Evolutionary conservation across 2,888 invertebrate genomes (phyloP).

Genomic region (Rotaria sp.): DNA sequence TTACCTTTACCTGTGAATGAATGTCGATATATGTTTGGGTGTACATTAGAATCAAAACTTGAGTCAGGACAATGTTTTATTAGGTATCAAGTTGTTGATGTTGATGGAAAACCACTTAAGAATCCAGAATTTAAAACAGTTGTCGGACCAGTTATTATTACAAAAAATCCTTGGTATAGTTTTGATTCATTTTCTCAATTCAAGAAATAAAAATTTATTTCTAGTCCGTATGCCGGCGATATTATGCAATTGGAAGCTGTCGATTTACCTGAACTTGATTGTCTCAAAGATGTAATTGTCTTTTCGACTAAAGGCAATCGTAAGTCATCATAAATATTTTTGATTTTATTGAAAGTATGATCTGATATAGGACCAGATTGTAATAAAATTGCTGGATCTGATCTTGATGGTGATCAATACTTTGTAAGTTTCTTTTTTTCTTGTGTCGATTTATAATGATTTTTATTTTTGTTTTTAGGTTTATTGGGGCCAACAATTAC

Average conservation of each 20-base stretch:
- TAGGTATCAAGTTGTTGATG: not conserved
- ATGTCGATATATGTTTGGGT: conserved; percentile 6
- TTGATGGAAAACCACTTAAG: not conserved
- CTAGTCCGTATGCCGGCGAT: not conserved
- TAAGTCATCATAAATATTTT: not conserved
- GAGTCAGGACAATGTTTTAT: not conserved
- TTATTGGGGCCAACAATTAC: not conserved
- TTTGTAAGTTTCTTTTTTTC: not conserved
- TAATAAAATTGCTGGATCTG: not conserved
- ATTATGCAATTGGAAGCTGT: not conserved
- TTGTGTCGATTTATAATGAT: not conserved
- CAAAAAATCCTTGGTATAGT: not conserved
- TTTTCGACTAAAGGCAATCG: not conserved
- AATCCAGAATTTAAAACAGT: not conserved
- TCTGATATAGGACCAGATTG: not conserved
- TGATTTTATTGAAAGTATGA: not conserved
- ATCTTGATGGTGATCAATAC: conserved; percentile 20
- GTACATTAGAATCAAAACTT: not conserved
- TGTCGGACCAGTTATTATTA: not conserved
- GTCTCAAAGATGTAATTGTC: not conserved
- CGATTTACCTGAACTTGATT: not conserved
- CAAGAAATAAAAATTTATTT: not conserved
- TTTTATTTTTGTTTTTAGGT: not conserved
- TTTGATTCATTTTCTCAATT: not conserved
- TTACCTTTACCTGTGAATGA: not conserved